Base-by-base conservation (phyloP, 53 echinoderm and acorn worm species). In the Actinopyga echinites region DNA sequence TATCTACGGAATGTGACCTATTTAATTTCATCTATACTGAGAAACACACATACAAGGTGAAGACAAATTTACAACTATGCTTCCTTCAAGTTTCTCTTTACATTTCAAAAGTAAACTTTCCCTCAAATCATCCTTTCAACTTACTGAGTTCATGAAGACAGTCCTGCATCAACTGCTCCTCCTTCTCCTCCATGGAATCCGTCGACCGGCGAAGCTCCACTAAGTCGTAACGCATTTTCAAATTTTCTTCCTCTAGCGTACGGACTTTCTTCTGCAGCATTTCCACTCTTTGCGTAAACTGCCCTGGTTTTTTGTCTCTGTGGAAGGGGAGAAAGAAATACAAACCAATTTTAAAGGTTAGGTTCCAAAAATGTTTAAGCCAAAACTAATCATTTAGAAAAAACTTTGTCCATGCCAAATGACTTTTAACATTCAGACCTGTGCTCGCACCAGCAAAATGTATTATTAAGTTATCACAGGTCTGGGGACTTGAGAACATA, bases 201-300 rank as follows among this genome's bases (percentile, higher is more conserved):
- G 94, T 95, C 26, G 85, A 82, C 12, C 90, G 85, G 30, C 88
- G 75, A 65, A 95, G 82, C 36, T 99, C 90, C 2, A 90, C 85
- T 25, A 92, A 89, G 63, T 92, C 92, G 60, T 95, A 92, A 74
- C 99, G 37, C 19, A 99, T 92, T 82, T 90, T 85, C 38, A 99
- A 89, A 84, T 99, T 99, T 87, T 99, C 94, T 44, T 99, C 94
- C 75, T 99, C 99, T 65, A 99, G 74, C 28, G 86, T 87, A 58
- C 90, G 88, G n/a, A 99, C 92, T 77, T 99, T 99, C 91, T 92
- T 99, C 89, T 99, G 99, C 19, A 95, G 92, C 37, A 87, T 90
- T 17, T 92, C 99, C 74, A 99, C 86, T 61, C 94, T 87, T 57
- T 95, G 88, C 44, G 87, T 87, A 79, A 69, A 79, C 63, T 59